Evolutionary conservation across 2,113 vertebrate species (phyloP), one percentile per base, ranked within the genome.

Genomic region (Tautogolabrus adspersus): DNA sequence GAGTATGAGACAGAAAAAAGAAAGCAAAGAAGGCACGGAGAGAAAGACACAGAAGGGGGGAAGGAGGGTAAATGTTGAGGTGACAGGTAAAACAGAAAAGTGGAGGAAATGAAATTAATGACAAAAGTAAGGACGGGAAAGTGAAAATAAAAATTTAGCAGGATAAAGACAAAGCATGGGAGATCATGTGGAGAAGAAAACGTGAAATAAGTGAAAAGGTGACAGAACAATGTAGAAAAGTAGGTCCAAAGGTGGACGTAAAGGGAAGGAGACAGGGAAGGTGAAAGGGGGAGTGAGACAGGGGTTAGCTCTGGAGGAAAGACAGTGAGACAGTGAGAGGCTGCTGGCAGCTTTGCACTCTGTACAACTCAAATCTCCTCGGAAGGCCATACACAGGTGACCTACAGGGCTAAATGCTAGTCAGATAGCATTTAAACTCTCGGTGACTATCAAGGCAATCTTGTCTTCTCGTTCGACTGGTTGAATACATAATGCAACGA

Each of bases 1-100:
- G 15, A 61, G 72, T 13, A 78, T 79, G 72, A 94, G 94, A 93
- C 91, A 94, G 95, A 95, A 94, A 92, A 34, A 91, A 92, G 92
- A 92, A 91, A 78, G 75, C 51, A 54, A 44, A 62, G 57, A 51
- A 2, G 34, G 56, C 15, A 18, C 22, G 6, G 9, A 58, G 52
- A 60, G 34, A 23, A 57, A 52, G 61, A 23, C 63, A 54, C 54
- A 58, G 58, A 22, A 54, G 26, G 72, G 26, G 13, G 46, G 51
- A 82, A 62, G 66, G 6, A 63, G 30, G n/a, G 46, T 8, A 42
- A 34, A 34, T 71, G 51, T 56, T 58, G 30, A 66, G 47, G 63
- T 55, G 72, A 54, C 47, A 67, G 22, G 23, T 34, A 64, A 10
- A 44, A 71, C 30, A 30, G 49, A 49, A 56, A 51, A 69, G 22